These are phyloP conservation scores for Leontocebus nigricollis DNA, from an alignment of 2,797 vertebrate species.

Conservation along the genomic window DNA sequence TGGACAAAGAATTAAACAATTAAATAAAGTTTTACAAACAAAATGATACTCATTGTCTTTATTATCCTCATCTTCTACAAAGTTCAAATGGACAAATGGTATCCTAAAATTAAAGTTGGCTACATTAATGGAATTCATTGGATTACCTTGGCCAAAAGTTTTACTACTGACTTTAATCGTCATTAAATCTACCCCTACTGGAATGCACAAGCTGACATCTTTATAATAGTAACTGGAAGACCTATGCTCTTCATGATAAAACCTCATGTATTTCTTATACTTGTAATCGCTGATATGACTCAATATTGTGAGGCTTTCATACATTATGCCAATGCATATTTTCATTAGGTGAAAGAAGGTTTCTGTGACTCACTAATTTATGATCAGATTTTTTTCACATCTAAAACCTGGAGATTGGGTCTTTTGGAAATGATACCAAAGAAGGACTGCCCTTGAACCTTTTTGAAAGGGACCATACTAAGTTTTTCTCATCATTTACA, in stretches of 20 bases:
- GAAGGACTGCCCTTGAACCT: background rate
- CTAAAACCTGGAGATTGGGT: background rate
- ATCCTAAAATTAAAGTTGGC: background rate
- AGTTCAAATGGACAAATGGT: background rate
- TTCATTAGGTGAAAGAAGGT: background rate
- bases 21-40: background rate
- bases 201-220: background rate
- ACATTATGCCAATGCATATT: background rate
- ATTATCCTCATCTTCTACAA: background rate
- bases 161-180: background rate
- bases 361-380: background rate
- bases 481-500: background rate
- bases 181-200: background rate
- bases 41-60: background rate
- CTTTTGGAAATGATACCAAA: background rate
- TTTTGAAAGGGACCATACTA: background rate
- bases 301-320: background rate
- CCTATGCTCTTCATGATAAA: background rate
- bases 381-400: background rate
- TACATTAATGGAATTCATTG: background rate
- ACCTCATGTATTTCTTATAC: background rate
- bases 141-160: background rate
- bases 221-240: background rate
- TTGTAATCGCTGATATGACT: background rate
- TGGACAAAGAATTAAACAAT: background rate